These are phyloP conservation scores for Smittia aterrima DNA, from an alignment of 2,888 invertebrate genomes.

Conservation along the genomic window DNA sequence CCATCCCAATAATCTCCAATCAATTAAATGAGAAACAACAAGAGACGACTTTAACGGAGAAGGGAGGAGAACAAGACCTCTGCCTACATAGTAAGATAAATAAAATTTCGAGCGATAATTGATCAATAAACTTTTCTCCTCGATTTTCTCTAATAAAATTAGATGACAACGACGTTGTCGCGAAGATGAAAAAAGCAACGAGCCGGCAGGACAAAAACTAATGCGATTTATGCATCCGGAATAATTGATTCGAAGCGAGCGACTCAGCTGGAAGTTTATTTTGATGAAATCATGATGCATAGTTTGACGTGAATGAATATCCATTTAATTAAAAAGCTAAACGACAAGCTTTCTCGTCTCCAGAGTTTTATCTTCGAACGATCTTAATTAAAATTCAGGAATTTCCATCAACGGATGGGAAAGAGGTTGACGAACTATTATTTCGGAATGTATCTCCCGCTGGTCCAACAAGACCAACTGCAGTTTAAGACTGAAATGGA, in stretches of 20 bases:
- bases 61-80: neutral
- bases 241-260: neutral
- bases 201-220: neutral
- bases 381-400: neutral
- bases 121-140: conserved; percentile 31
- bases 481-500: neutral
- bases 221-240: conserved; percentile 16
- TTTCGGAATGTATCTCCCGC: neutral
- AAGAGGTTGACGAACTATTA: neutral
- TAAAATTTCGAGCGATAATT: conserved; percentile 25
- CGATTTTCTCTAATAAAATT: neutral
- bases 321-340: conserved; percentile 31
- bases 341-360: neutral
- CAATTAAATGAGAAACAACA: conserved; percentile 33
- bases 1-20: conserved; percentile 39
- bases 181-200: neutral
- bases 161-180: neutral
- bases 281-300: conserved; percentile 6
- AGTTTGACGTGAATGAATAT: conserved; percentile 11
- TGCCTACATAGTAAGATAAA: neutral
- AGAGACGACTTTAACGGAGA: neutral
- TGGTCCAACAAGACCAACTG: neutral
- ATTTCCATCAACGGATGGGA: neutral
- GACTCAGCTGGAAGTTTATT: neutral
- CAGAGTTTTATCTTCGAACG: neutral